These are phyloP conservation scores for Poecilia latipinna DNA, from an alignment of 2,113 vertebrate genomes.

Conservation along the genomic window DNA sequence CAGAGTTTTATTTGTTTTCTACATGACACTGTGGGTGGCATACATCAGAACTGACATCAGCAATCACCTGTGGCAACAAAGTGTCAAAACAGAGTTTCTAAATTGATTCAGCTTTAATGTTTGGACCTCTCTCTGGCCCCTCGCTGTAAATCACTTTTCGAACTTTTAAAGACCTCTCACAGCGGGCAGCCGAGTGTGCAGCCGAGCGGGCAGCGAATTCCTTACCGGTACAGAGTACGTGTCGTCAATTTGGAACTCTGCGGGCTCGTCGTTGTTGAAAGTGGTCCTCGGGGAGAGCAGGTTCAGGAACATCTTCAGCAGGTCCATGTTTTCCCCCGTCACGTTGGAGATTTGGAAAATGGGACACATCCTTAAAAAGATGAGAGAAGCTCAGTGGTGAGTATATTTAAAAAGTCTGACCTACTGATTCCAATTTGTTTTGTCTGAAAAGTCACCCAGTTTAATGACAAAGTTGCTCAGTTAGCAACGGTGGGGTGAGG, in stretches of 20 bases:
- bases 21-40: background rate
- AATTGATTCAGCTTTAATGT: background rate
- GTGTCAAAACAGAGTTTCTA: background rate
- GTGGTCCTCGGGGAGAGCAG: slow-evolving; percentile 91
- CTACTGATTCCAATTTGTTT: too few relatives aligned
- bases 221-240: slow-evolving; percentile 96
- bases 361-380: slow-evolving; percentile 89
- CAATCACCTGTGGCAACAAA: background rate
- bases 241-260: slow-evolving; percentile 96
- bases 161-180: background rate
- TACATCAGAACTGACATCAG: too few relatives aligned
- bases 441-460: too few relatives aligned
- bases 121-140: background rate
- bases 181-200: too few relatives aligned
- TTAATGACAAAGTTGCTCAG: too few relatives aligned
- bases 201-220: background rate
- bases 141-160: background rate
- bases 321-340: slow-evolving; percentile 93
- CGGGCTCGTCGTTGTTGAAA: slow-evolving; percentile 90
- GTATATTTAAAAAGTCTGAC: too few relatives aligned
- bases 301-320: slow-evolving; percentile 97
- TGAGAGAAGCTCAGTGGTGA: background rate
- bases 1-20: background rate
- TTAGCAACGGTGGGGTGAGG: too few relatives aligned
- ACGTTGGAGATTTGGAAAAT: slow-evolving; percentile 99